A percentile compares a stretch with the other conserved stretches of the same genome.
phyloP scores from a whole-genome alignment of 2,888 invertebrate genomes.

The Serrognathus titanus region DNA sequence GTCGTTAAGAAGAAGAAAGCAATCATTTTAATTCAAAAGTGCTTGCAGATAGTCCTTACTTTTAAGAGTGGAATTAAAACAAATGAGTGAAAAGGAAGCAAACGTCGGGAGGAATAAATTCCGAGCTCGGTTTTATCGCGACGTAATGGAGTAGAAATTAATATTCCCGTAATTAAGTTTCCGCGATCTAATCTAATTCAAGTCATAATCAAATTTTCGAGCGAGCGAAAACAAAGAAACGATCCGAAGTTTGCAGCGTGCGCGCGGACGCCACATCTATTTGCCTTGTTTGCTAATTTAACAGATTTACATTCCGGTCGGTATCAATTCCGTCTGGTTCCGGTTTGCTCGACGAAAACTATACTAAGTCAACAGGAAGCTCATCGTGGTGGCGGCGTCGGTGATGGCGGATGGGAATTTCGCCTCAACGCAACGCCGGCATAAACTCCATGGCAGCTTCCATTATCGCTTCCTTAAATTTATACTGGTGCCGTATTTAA shows the following conservation, averaged over 20 bases:
- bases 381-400: conserved; percentile 4
- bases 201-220: not conserved
- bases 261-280: conserved; percentile 26
- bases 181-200: not conserved
- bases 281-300: conserved; percentile 34
- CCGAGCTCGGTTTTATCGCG: not conserved
- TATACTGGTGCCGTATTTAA: conserved; percentile 16
- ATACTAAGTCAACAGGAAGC: conserved; percentile 21
- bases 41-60: no score
- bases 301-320: conserved; percentile 32
- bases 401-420: no score
- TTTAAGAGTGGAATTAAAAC: no score
- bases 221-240: not conserved
- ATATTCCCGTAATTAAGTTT: not conserved
- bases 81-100: no score
- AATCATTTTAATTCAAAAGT: no score
- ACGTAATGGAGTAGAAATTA: not conserved
- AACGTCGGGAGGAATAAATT: no score
- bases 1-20: no score
- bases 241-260: conserved; percentile 1
- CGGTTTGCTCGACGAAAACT: conserved; percentile 21
- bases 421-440: not conserved
- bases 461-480: conserved; percentile 14
- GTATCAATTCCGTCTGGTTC: conserved; percentile 30
- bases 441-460: conserved; percentile 17